Evolutionary conservation across 2,888 invertebrate species (phyloP).

Genomic region (Andrena marginata): DNA sequence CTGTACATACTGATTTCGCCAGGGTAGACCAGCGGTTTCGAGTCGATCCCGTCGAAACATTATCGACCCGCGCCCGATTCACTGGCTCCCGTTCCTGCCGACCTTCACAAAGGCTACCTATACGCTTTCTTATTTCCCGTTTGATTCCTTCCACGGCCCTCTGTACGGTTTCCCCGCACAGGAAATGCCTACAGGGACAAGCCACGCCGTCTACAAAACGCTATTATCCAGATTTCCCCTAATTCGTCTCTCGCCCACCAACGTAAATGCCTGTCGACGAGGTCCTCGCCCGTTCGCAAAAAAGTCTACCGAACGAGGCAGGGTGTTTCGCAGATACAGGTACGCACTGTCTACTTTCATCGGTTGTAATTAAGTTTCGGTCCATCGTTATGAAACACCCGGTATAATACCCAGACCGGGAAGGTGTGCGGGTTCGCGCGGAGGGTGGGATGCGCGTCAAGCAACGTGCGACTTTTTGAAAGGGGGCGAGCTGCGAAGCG

Average conservation of each 20-base stretch:
- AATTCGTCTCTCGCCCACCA: conserved; percentile 74
- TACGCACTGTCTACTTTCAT: background rate
- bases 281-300: conserved; percentile 22
- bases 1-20: conserved; percentile 72
- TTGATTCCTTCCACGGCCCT: conserved; percentile 66
- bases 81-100: conserved; percentile 23
- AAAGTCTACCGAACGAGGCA: conserved; percentile 19
- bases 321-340: no score
- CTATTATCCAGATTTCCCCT: conserved; percentile 79
- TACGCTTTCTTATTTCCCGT: conserved; percentile 76
- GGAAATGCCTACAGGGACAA: conserved; percentile 1
- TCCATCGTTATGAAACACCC: background rate
- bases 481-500: conserved; percentile 57
- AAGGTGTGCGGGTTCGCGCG: conserved; percentile 8
- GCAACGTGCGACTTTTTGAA: conserved; percentile 41
- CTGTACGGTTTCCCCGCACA: conserved; percentile 62
- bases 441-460: conserved; percentile 5
- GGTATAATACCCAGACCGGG: background rate
- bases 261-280: conserved; percentile 40
- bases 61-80: conserved; percentile 55
- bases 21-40: conserved; percentile 36
- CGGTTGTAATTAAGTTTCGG: background rate
- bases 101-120: conserved; percentile 56
- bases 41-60: conserved; percentile 56
- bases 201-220: conserved; percentile 67